Evolutionary conservation across 2,797 vertebrate genomes (phyloP), one percentile per base, ranked within the genome.

Genomic region (Chelonia mydas): DNA sequence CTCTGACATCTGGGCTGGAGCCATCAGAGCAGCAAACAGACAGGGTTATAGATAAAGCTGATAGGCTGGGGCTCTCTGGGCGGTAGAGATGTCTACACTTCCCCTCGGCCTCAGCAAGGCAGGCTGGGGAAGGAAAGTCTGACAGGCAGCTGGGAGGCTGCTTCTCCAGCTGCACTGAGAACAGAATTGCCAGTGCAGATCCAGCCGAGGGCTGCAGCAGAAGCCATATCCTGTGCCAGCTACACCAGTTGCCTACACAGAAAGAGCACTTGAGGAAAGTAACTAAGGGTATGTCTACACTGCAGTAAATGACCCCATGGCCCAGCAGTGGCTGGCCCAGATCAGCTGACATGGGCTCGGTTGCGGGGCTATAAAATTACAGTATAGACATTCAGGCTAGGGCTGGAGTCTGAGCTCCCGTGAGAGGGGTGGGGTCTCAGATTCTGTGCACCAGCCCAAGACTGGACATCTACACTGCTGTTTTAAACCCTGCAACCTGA

Each of bases 61-160:
- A 4, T 0, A 1, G 11, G 65, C 27, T 81, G 61, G 41, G 53
- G 68, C 27, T 45, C 3, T 23, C 45, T 41, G 74, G 7, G 27
- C 84, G 81, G 68, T 80, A 81, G 68, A 86, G 55, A 33, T 2
- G 2, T 49, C 23, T 65, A 16, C 47, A 12, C 25, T 33, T 41
- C 5, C 37, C 19, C 28, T 87, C 21, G 11, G 23, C 12, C 16
- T 7, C 27, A 53, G 55, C 25, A 5, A 4, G 25, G 13, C 0
- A 16, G 54, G 37, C 37, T 41, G 68, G 68, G 21, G 37, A 88
- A 21, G 33, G 61, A 33, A 6, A 12, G n/a, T 50, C 45, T 87
- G 51, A 23, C n/a, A 31, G 15, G 27, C 27, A 49, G 74, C 45
- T 72, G 68, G 37, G n/a, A 23, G 19, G 33, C 16, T 74, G 23